Evolutionary conservation across 2,888 invertebrate genomes (phyloP), one percentile per base, ranked within the genome.

Genomic region (Dichetophora obliterata): DNA sequence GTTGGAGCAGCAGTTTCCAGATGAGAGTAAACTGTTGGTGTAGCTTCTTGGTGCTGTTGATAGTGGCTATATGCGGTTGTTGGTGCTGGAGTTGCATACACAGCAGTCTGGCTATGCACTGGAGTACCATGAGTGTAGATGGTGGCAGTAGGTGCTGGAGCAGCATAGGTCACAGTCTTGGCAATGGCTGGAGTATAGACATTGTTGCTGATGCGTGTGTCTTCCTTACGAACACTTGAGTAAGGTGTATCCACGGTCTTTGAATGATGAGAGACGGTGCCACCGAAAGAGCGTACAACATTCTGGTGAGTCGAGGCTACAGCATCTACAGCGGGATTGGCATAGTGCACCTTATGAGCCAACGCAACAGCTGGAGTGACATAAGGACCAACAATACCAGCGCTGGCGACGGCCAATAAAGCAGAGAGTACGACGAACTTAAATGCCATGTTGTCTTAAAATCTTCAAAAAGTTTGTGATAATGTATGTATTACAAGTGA

Each of bases 211-310:
- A 91, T 88, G 81, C 92, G 91, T 71, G 91, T 91, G 80, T 92
- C 87, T 57, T 84, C 78, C 88, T 92, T 92, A 85, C 91, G 91
- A 50, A 92, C 91, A 84, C 91, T 92, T 80, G 92, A 92, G 90
- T 91, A 92, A 72, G 92, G 91, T 61, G 91, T 91, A 81, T 92
- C 91, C 37, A 91, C 90, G 72, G 91, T 91, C 87, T 92, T 93
- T 81, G 91, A 90, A 89, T 91, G 90, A 84, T 90, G 90, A 66
- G 92, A 92, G 6, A 92, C 90, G 82, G 91, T 91, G 79, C 88
- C 88, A 52, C 81, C 84, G 78, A 91, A 90, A 43, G 92, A 91
- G 77, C 92, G 91, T 75, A 91, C 86, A 75, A 92, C 91, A 87
- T 91, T 92, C 86, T 92, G 91, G 76, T 91, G 91, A 73, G 91